These are phyloP conservation scores for Embidobia sp. DNA, from an alignment of 2,888 invertebrate genomes.

Conservation along the genomic window DNA sequence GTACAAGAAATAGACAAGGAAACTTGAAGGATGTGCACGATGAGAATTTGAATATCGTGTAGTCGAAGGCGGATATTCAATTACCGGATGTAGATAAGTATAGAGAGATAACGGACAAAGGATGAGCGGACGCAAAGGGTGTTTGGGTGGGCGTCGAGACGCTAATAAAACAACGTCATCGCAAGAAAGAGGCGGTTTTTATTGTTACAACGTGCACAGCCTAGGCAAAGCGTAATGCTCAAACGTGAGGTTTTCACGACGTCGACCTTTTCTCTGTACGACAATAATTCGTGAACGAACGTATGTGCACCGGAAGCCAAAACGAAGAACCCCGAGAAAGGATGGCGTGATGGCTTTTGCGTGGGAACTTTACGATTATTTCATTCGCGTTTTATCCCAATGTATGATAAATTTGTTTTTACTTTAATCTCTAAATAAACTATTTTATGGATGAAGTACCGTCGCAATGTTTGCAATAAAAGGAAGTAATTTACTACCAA, in stretches of 20 bases:
- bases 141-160: constrained; percentile 60
- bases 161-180: constrained; percentile 55
- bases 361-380: constrained; percentile 14
- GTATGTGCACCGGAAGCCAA: constrained; percentile 30
- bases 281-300: constrained; percentile 22
- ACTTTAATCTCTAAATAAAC: no score
- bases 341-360: background rate
- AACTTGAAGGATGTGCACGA: constrained; percentile 1
- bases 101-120: constrained; percentile 56
- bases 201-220: constrained; percentile 29
- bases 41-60: constrained; percentile 10
- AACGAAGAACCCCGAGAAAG: background rate
- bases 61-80: constrained; percentile 48
- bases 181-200: constrained; percentile 23
- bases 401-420: no score
- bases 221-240: constrained; percentile 44
- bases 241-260: constrained; percentile 37
- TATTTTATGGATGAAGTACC: no score
- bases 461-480: no score
- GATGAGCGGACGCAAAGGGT: constrained; percentile 46
- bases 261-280: constrained; percentile 40
- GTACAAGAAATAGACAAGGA: constrained; percentile 2
- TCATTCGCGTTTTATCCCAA: no score
- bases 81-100: constrained; percentile 59
- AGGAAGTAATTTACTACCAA: no score